These are phyloP conservation scores for Eristalis arbustorum DNA, from an alignment of 2,888 invertebrate genomes.

Conservation along the genomic window DNA sequence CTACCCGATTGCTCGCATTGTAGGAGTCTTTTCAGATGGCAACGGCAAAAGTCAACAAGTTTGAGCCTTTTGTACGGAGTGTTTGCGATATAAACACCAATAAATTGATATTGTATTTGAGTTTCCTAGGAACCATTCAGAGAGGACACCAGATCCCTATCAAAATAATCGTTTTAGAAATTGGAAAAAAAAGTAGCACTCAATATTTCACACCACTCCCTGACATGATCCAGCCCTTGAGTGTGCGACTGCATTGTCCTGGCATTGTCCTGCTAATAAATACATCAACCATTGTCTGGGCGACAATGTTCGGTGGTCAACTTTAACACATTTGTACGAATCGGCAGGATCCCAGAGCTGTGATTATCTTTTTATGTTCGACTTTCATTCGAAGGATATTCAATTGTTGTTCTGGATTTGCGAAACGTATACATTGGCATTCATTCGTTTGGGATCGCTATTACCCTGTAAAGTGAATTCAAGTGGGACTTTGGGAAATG, in stretches of 20 bases:
- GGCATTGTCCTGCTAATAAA: constrained; percentile 65
- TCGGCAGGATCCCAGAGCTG: constrained; percentile 32
- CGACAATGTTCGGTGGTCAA: constrained; percentile 59
- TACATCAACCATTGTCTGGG: constrained; percentile 54
- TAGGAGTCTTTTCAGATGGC: constrained; percentile 54
- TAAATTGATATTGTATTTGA: constrained; percentile 62
- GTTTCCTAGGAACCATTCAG: constrained; percentile 26
- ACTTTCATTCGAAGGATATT: constrained; percentile 38
- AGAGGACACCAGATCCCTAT: constrained; percentile 40
- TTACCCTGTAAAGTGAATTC: background rate
- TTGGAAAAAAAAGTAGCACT: constrained; percentile 34
- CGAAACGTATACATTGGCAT: constrained; percentile 49
- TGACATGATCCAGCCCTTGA: constrained; percentile 66
- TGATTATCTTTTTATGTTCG: constrained; percentile 64
- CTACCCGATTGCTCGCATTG: constrained; percentile 47
- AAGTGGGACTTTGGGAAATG: constrained; percentile 10
- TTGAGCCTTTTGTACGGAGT: constrained; percentile 37
- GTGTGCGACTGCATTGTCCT: constrained; percentile 48
- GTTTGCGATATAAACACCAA: constrained; percentile 62
- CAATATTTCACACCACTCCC: constrained; percentile 62
- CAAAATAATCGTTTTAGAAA: constrained; percentile 49
- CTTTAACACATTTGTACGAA: constrained; percentile 61
- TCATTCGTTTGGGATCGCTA: background rate
- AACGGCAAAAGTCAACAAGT: constrained; percentile 58
- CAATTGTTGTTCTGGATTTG: constrained; percentile 65